Evolutionary conservation across 2,797 vertebrate species (phyloP).

Genomic region (Valencia hispanica): DNA sequence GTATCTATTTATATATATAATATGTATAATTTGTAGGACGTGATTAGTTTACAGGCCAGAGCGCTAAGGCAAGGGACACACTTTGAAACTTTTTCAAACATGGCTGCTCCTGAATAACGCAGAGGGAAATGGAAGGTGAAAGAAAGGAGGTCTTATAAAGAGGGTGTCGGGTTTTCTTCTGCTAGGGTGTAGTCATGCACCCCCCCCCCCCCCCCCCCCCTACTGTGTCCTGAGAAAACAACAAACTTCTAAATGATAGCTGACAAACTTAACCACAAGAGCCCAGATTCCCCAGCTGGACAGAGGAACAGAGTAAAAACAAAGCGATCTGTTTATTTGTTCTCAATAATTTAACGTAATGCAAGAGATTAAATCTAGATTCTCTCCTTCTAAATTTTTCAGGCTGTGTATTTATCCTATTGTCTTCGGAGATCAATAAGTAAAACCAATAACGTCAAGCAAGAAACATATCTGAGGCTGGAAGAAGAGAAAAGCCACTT

Average conservation of each 20-base stretch:
- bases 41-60: constrained; percentile 74
- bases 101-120: constrained; percentile 4
- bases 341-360: constrained; percentile 21
- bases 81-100: constrained; percentile 63
- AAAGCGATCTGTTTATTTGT: constrained; percentile 33
- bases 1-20: constrained; percentile 57
- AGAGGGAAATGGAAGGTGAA: constrained; percentile 35
- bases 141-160: constrained; percentile 43
- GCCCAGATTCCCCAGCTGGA: constrained; percentile 4
- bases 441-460: constrained; percentile 28
- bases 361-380: not conserved
- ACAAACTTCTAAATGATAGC: constrained; percentile 34
- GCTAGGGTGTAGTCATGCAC: too few species aligned
- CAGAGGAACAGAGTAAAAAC: constrained; percentile 5
- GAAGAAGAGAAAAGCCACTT: constrained; percentile 23
- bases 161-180: constrained; percentile 16
- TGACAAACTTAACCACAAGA: constrained; percentile 28
- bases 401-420: constrained; percentile 7
- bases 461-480: constrained; percentile 58
- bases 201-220: constrained; percentile 19
- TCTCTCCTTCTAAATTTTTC: constrained; percentile 13
- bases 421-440: constrained; percentile 18
- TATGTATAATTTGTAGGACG: constrained; percentile 76
- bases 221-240: constrained; percentile 58
- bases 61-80: constrained; percentile 82